Conservation (phyloP, 2,797 vertebrate species). For the Notoglanidium macrostoma region DNA sequence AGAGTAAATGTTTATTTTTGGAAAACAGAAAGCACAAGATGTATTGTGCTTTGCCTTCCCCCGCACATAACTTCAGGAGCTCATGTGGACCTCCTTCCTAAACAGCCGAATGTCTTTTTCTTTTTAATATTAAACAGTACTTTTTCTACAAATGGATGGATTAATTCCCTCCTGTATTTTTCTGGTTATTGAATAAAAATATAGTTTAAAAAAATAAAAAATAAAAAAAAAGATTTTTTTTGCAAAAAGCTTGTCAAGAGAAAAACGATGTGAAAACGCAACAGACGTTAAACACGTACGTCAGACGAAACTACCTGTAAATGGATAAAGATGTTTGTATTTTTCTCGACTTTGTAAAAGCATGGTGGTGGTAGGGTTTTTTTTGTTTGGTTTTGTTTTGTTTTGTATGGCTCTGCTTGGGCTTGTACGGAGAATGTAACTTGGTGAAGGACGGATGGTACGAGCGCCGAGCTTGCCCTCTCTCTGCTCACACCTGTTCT, state of each 20-base stretch:
- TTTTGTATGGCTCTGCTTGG: conserved; percentile 66
- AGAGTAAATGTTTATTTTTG: conserved; percentile 30
- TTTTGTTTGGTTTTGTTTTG: conserved; percentile 37
- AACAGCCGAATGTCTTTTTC: conserved; percentile 70
- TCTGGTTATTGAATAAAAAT: conserved; percentile 53
- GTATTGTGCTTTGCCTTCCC: conserved; percentile 6
- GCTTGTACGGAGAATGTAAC: conserved; percentile 66
- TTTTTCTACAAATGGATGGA: conserved; percentile 75
- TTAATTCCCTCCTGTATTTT: conserved; percentile 67
- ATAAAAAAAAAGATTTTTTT: not conserved
- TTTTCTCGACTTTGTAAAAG: conserved; percentile 56
- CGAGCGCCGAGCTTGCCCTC: conserved; percentile 38
- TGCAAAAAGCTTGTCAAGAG: conserved; percentile 45
- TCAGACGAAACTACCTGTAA: conserved; percentile 59
- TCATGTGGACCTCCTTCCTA: conserved; percentile 17
- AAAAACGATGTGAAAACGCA: conserved; percentile 49
- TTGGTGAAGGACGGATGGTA: conserved; percentile 45
- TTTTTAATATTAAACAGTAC: conserved; percentile 59
- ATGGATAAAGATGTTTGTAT: conserved; percentile 59
- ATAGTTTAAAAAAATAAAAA: not conserved
- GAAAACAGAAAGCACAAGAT: not conserved
- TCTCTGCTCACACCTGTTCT: conserved; percentile 48
- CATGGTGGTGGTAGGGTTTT: conserved; percentile 22
- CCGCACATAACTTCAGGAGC: conserved; percentile 9
- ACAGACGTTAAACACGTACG: conserved; percentile 56